Percentiles rank a stretch among this genome's conserved stretches.
These are phyloP conservation scores for Hypsopygia costalis DNA, from an alignment of 2,888 invertebrate genomes.

Conservation along the genomic window DNA sequence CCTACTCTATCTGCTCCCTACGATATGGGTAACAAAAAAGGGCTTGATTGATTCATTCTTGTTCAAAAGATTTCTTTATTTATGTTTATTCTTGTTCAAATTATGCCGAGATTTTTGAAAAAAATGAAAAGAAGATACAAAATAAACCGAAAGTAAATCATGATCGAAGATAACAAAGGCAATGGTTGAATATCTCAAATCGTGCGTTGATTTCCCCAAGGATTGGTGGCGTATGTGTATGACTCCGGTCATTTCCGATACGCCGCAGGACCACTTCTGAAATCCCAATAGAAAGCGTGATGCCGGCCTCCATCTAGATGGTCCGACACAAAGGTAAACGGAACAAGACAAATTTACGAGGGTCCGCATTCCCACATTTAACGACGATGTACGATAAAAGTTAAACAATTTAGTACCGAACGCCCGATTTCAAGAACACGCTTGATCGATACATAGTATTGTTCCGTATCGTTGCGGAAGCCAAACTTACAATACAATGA, in stretches of 20 bases:
- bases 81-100: too few species aligned
- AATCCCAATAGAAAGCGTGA: constrained; percentile 44
- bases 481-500: constrained; percentile 24
- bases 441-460: not conserved
- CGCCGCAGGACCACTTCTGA: constrained; percentile 39
- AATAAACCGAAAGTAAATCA: constrained; percentile 15
- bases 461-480: constrained; percentile 2
- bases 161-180: constrained; percentile 27
- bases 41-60: too few species aligned
- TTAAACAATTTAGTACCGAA: constrained; percentile 21
- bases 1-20: too few species aligned
- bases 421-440: too few species aligned
- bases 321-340: constrained; percentile 45
- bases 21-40: too few species aligned
- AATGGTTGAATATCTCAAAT: constrained; percentile 49
- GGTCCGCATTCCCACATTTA: constrained; percentile 41
- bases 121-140: not conserved
- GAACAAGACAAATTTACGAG: constrained; percentile 54
- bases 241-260: constrained; percentile 55
- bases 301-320: constrained; percentile 40
- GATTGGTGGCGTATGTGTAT: constrained; percentile 39
- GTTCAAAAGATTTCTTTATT: too few species aligned
- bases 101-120: too few species aligned
- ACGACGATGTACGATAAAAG: constrained; percentile 34
- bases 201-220: constrained; percentile 61